Conservation (phyloP, 2,113 vertebrate genomes). For the Mellivora capensis region DNA sequence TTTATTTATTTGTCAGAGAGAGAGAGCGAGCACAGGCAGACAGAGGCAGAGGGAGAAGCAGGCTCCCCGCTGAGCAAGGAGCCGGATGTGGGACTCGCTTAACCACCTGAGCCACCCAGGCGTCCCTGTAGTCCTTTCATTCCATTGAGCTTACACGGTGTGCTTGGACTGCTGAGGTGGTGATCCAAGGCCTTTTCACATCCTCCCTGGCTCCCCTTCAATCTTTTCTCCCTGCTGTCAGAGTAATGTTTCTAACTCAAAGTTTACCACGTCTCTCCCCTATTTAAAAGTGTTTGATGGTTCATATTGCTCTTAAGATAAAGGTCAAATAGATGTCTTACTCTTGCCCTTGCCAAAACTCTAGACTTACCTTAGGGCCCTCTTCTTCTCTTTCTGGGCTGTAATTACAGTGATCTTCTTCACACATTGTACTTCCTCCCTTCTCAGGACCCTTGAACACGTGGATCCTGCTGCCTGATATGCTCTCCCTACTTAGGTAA, state of each 20-base stretch:
- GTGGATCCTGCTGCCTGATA: not conserved
- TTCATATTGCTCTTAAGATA: not conserved
- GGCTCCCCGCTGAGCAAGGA: too few relatives aligned
- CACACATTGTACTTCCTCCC: not conserved
- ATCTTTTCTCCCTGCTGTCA: not conserved
- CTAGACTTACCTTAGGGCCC: not conserved
- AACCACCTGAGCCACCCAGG: too few relatives aligned
- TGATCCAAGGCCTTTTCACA: not conserved
- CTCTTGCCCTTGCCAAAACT: not conserved
- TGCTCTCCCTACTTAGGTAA: not conserved
- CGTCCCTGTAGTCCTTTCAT: not conserved
- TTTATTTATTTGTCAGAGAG: too few relatives aligned
- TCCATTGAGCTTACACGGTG: not conserved
- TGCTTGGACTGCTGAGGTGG: not conserved
- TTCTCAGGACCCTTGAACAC: not conserved
- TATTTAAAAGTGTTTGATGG: constrained; percentile 25
- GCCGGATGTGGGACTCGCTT: too few relatives aligned
- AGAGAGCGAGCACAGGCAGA: too few relatives aligned
- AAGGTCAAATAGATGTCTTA: not conserved
- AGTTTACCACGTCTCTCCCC: not conserved
- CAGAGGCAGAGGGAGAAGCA: too few relatives aligned
- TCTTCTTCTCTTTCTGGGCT: not conserved
- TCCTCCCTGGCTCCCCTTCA: not conserved
- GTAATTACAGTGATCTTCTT: not conserved
- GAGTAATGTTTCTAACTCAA: constrained; percentile 23